Base-by-base conservation (phyloP, 2,888 invertebrate species). In the Crematogaster levior region DNA sequence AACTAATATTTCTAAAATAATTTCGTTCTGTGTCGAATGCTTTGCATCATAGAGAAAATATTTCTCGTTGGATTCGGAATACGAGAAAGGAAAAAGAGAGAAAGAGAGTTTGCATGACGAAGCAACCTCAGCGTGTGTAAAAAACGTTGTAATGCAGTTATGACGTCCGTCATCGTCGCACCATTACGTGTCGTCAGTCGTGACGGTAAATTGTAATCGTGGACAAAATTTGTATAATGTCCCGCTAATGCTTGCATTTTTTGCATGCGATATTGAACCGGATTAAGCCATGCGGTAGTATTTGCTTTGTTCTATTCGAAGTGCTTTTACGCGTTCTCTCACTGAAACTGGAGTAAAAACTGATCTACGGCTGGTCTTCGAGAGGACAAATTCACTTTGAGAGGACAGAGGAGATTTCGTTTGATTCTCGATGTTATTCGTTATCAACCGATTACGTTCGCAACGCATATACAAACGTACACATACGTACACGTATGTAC, bases 321-420 rank as follows among this genome's bases (percentile, higher is more conserved):
- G 70, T 56, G 77, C 77, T 79, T 80, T 80, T 77, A 37, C 75
- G 60, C 75, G 75, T 60, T n/a, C 15, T 74, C 60, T 27, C 75
- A 18, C 30, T 79, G 73, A 80, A 80, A 80, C 27, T 74, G 37
- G 9, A 61, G 46, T 61, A 75, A 68, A 75, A 73, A 80, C 46
- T n/a, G 51, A 34, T 46, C 80, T 12, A 21, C 21, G 70, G 61
- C 43, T 63, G 43, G 12, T 3, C 34, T 58, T 81, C 79, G 82
- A 81, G n/a, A n/a, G n/a, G n/a, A n/a, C n/a, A n/a, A 85, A 88
- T 86, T 82, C 83, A 73, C 80, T 82, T 79, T 40, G 60, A 63
- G 30, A 48, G 63, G 68, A 80, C 18, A 83, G 84, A 83, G 86
- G 83, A 82, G 86, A 83, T 77, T 21, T 65, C 65, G 58, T 83